Evolutionary conservation across 1,140 invertebrate genomes (phyloP), one percentile per base, ranked within the genome.

Genomic region (Macrotrachela quadricornifera): DNA sequence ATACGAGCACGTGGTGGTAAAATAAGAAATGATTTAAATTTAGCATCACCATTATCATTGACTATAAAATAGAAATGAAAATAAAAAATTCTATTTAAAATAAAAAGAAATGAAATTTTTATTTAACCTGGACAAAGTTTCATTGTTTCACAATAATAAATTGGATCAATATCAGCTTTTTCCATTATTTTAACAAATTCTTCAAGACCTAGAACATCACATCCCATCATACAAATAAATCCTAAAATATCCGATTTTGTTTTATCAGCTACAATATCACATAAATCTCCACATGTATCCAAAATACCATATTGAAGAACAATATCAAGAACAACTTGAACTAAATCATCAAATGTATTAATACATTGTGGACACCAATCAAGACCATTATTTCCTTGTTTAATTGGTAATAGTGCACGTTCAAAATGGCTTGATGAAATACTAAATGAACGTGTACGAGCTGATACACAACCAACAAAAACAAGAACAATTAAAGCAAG

Each of bases 121-220:
- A 30, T 30, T 30, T 4, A 4, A 30, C 21, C 8, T 10, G 60
- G 58, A 55, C 65, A 65, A 0, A 51, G 49, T 18, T 61, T 58
- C 8, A 65, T 17, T 11, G 59, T 36, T 54, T 67, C 65, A 57
- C 65, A 67, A 49, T 62, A 63, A 54, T 64, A 67, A 48, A 67
- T 63, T 9, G 63, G 62, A 46, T 67, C 64, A 11, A 67, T 54
- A 51, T 67, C 65, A 46, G 60, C 65, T 49, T 64, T 60, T 49
- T 64, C 46, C 18, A 67, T 59, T 12, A 63, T 50, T 13, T 64
- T 64, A 44, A 63, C 49, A 49, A 67, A 67, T 56, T 63, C 63
- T 21, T 64, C 58, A 17, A 67, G 51, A 30, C 65, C 65, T 10
- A 55, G 64, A 40, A 61, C 50, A 47, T 64, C 63, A 56, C 65